phyloP scores from a whole-genome alignment of 2,113 vertebrate genomes.

The Fregetta grallaria region DNA sequence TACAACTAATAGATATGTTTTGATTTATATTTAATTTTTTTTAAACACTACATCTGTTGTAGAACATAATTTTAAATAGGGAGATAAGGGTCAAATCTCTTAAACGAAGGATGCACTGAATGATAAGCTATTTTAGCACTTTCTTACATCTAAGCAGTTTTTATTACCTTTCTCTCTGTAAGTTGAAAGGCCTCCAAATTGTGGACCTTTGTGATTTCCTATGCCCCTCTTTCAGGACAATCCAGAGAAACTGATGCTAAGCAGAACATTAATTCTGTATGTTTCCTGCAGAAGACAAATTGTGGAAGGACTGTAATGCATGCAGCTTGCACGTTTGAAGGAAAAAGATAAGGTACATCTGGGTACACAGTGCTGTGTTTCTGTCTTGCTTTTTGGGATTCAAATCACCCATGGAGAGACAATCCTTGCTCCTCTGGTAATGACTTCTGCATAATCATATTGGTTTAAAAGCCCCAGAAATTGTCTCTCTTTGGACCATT shows the following conservation, averaged over 20 bases:
- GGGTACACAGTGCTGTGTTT: background rate
- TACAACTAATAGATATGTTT: background rate
- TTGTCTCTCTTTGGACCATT: background rate
- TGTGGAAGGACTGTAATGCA: background rate
- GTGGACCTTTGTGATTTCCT: background rate
- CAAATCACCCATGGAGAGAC: background rate
- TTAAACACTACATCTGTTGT: background rate
- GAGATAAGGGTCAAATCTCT: background rate
- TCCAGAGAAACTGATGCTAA: background rate
- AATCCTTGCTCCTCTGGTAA: background rate
- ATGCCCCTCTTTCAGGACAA: background rate
- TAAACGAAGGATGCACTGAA: background rate
- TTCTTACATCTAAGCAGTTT: background rate
- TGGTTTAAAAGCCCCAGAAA: background rate
- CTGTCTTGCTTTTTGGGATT: background rate
- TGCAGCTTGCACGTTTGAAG: background rate
- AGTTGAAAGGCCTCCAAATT: background rate
- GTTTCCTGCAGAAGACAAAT: background rate
- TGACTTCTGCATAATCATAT: background rate
- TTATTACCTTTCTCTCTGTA: background rate
- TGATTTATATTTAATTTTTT: background rate
- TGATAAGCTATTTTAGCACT: background rate
- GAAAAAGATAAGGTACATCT: background rate
- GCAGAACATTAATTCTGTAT: background rate
- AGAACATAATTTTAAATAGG: background rate